phyloP scores from a whole-genome alignment of 2,888 invertebrate species.

The Temnothorax unifasciatus region DNA sequence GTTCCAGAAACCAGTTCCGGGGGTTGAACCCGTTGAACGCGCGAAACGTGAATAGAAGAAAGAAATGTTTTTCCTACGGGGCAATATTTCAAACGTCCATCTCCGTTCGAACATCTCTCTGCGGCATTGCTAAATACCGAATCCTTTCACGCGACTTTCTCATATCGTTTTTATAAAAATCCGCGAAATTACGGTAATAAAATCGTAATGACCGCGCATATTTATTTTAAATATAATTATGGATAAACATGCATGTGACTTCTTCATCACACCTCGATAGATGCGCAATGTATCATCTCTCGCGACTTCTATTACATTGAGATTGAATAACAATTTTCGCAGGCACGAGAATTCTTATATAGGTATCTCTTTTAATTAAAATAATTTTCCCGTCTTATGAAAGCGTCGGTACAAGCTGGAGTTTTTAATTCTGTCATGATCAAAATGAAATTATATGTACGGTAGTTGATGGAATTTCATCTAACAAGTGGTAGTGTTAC shows the following conservation, averaged over 20 bases:
- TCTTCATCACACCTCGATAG: neutral
- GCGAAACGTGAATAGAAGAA: neutral
- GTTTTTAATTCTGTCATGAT: neutral
- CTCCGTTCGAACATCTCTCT: neutral
- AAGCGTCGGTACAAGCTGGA: neutral
- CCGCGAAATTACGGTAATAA: slow-evolving; percentile 29
- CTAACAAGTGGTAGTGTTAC: neutral
- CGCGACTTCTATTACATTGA: neutral
- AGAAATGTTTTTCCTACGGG: neutral
- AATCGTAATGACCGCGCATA: slow-evolving; percentile 9
- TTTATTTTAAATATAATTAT: slow-evolving; percentile 22
- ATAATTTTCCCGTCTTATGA: slow-evolving; percentile 14
- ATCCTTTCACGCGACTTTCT: slow-evolving; percentile 24
- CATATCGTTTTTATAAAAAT: neutral
- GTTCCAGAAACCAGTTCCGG: slow-evolving; percentile 42
- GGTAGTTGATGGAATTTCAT: neutral
- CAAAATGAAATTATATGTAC: neutral
- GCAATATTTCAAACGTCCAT: slow-evolving; percentile 13
- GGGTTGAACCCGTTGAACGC: slow-evolving; percentile 28
- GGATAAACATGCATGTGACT: neutral
- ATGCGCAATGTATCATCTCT: neutral
- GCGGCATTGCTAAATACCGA: slow-evolving; percentile 5
- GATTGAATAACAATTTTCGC: neutral
- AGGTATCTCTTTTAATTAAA: slow-evolving; percentile 2
- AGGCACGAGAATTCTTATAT: neutral